Base-by-base conservation (phyloP, 2,797 vertebrate genomes). In the Acipenser oxyrinchus region DNA sequence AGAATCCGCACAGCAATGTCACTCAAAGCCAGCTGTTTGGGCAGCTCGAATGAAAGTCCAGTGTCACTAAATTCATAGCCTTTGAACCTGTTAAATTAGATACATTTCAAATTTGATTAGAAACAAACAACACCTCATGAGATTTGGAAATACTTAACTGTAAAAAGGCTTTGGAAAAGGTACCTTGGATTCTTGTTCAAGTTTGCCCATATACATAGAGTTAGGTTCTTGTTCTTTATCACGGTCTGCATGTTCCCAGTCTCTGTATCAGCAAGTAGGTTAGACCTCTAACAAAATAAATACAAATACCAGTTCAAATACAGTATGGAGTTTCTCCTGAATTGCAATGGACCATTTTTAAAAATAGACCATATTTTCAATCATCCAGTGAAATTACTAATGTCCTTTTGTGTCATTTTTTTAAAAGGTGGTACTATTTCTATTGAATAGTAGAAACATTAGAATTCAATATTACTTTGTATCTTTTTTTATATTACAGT, bases 171-270 rank as follows among this genome's bases (percentile, higher is more conserved):
- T 12, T 10, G 51, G 11, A 10, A 6, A 59, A 69, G 65, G 67
- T 74, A 95, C 96, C 91, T 94, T 63, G 84, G 77, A 72, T 92
- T 93, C 83, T 92, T 95, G 76, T 86, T 94, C 68, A 98, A 87
- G 82, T 99, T 99, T 64, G 89, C 93, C 95, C 96, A 99, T 59
- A 99, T 68, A 71, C 93, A 95, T 6, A 97, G 77, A 1, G 90
- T 92, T 15, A 89, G 1, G 8, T 90, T 90, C 61, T 88, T 79
- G 61, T 90, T 85, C 72, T 69, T 83, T 68, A 94, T 75, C 67
- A 90, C 82, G 52, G 80, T 86, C 71, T 95, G 90, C 94, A 97
- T 95, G 81, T 96, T 95, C 57, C 93, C 93, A 0, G 89, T 94
- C 67, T 93, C 91, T 0, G 85, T 79, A 78, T 97, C 93, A 8